Evolutionary conservation across 2,113 vertebrate species (phyloP).

Genomic region (Syrmaticus mikado): DNA sequence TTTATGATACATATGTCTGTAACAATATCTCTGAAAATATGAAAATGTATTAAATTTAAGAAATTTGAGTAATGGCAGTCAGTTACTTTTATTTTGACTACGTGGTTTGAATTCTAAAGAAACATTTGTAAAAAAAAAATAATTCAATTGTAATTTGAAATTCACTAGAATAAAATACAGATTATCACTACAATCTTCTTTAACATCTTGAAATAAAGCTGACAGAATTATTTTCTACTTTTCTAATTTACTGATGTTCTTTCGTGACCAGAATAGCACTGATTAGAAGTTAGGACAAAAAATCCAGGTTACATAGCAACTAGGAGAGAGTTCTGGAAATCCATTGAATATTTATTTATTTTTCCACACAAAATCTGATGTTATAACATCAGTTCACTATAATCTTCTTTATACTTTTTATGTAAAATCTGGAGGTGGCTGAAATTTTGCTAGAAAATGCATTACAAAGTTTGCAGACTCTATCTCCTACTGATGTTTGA

Average conservation of each 20-base stretch:
- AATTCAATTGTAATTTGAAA: background rate
- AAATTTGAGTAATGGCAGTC: background rate
- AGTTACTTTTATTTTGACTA: background rate
- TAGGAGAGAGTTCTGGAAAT: background rate
- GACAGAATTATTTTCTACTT: background rate
- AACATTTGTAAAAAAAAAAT: background rate
- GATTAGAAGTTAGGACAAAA: background rate
- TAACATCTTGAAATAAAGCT: background rate
- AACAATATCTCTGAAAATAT: background rate
- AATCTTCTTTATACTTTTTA: background rate
- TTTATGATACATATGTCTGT: background rate
- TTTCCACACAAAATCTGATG: background rate
- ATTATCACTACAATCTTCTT: background rate
- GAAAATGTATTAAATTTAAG: background rate
- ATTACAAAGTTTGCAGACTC: background rate
- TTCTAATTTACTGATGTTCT: background rate
- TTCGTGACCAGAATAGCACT: background rate
- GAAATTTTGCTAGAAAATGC: background rate
- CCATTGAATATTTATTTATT: background rate
- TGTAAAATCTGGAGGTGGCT: background rate
- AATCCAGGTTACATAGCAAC: background rate
- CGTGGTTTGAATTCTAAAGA: background rate
- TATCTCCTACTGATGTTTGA: background rate
- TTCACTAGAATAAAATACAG: background rate
- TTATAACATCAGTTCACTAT: background rate